Conservation (phyloP, 1,140 invertebrate genomes). For the Zaprionus ornatus region DNA sequence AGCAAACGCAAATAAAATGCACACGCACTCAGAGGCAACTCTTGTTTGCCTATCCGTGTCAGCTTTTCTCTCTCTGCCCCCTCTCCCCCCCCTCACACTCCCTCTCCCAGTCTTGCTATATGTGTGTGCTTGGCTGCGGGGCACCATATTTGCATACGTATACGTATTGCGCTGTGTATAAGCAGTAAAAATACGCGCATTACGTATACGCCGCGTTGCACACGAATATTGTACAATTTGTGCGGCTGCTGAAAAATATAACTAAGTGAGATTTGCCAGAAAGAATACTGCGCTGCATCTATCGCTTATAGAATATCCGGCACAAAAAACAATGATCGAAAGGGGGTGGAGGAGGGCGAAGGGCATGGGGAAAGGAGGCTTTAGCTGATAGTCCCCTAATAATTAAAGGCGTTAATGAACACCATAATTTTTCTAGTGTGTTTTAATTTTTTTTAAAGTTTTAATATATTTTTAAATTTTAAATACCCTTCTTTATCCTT, state of each 20-base stretch:
- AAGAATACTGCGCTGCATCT: not conserved
- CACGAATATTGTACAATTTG: slow-evolving; percentile 20
- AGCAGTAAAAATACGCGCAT: slow-evolving; percentile 41
- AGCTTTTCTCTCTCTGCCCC: not conserved
- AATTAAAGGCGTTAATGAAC: not conserved
- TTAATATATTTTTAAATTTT: not conserved
- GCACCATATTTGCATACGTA: slow-evolving; percentile 62
- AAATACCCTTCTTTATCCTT: too few species aligned
- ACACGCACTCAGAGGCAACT: slow-evolving; percentile 23
- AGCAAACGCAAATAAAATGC: slow-evolving; percentile 66
- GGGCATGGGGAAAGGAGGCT: too few species aligned
- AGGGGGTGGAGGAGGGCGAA: too few species aligned
- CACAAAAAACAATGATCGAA: not conserved
- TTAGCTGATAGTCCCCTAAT: too few species aligned
- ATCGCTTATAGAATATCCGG: not conserved
- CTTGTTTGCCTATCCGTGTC: slow-evolving; percentile 59
- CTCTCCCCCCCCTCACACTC: not conserved
- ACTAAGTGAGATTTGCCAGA: not conserved
- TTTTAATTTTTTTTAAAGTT: not conserved
- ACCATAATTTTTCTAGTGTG: not conserved
- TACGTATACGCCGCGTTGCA: slow-evolving; percentile 40
- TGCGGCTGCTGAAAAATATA: not conserved
- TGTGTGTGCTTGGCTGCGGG: slow-evolving; percentile 44
- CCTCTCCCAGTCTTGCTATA: not conserved
- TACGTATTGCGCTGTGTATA: slow-evolving; percentile 16